Evolutionary conservation across 2,113 vertebrate genomes (phyloP).

Genomic region (Tenrec ecaudatus): DNA sequence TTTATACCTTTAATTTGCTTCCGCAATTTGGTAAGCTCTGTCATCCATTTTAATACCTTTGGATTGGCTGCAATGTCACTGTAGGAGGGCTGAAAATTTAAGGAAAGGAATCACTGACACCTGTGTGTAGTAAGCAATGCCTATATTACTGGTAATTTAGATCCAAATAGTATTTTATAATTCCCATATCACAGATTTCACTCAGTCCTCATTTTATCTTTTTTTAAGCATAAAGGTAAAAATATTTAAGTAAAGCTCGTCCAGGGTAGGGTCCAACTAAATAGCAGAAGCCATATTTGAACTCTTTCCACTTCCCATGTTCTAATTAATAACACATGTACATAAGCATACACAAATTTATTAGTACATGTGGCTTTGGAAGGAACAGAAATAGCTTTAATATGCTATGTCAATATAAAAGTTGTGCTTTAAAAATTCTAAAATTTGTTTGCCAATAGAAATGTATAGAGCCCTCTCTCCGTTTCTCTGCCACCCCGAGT

Average conservation of each 20-base stretch:
- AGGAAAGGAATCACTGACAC: slow-evolving; percentile 30
- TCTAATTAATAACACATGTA: neutral
- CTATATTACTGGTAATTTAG: slow-evolving; percentile 31
- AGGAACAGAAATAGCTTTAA: slow-evolving; percentile 29
- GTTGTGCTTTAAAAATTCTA: slow-evolving; percentile 51
- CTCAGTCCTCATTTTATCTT: slow-evolving; percentile 25
- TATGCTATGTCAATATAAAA: neutral
- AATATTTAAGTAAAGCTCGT: slow-evolving; percentile 30
- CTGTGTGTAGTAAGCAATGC: neutral
- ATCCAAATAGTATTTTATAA: neutral
- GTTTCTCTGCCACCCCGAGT: too few species aligned
- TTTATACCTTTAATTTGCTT: slow-evolving; percentile 97
- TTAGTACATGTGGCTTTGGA: slow-evolving; percentile 22
- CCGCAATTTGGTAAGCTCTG: slow-evolving; percentile 96
- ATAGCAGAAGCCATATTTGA: slow-evolving; percentile 28
- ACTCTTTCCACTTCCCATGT: neutral
- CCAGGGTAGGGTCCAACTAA: neutral
- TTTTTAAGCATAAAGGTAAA: neutral
- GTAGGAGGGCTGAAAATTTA: slow-evolving; percentile 92
- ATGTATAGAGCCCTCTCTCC: too few species aligned
- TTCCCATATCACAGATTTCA: slow-evolving; percentile 38
- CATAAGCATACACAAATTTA: neutral
- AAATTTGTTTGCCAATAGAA: slow-evolving; percentile 13
- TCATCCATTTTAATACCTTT: slow-evolving; percentile 99
- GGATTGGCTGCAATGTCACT: slow-evolving; percentile 98